These are phyloP conservation scores for Drosophila orosa DNA, from an alignment of 1,140 invertebrate genomes.

Conservation along the genomic window DNA sequence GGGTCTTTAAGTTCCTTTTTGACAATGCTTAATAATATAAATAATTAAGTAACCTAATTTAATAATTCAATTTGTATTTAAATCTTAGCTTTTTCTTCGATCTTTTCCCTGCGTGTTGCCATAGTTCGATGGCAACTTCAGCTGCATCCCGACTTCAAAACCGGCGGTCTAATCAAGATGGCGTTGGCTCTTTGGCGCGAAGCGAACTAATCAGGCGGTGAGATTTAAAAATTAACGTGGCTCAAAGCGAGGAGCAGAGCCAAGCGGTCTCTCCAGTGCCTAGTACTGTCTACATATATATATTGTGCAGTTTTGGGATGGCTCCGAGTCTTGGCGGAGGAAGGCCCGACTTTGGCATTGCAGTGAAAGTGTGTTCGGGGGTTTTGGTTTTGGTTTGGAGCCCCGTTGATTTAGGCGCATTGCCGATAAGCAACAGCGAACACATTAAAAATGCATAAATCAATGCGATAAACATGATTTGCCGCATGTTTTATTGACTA, in stretches of 20 bases:
- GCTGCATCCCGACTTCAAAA: conserved; percentile 30
- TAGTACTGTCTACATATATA: background rate
- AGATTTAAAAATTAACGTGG: conserved; percentile 84
- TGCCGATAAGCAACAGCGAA: conserved; percentile 83
- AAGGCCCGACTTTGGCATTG: conserved; percentile 22
- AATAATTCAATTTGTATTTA: background rate
- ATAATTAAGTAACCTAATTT: too few species aligned
- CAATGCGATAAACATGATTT: conserved; percentile 84
- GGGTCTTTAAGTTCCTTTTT: fast-evolving
- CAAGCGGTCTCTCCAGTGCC: background rate
- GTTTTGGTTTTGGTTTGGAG: conserved; percentile 23
- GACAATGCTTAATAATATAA: fast-evolving
- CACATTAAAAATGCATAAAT: conserved; percentile 85
- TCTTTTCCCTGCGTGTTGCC: conserved; percentile 4
- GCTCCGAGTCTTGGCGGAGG: conserved; percentile 4
- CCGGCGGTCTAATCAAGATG: conserved; percentile 74
- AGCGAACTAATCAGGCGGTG: conserved; percentile 84
- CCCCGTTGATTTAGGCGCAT: conserved; percentile 79
- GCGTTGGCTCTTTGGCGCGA: conserved; percentile 52
- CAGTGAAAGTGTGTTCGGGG: conserved; percentile 69
- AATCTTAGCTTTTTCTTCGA: fast-evolving
- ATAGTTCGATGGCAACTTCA: conserved; percentile 4
- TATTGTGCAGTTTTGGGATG: background rate
- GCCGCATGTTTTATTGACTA: conserved; percentile 84
- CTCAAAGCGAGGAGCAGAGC: conserved; percentile 46